Evolutionary conservation across 1,140 invertebrate genomes (phyloP).

Genomic region (Leptinotarsa texana): DNA sequence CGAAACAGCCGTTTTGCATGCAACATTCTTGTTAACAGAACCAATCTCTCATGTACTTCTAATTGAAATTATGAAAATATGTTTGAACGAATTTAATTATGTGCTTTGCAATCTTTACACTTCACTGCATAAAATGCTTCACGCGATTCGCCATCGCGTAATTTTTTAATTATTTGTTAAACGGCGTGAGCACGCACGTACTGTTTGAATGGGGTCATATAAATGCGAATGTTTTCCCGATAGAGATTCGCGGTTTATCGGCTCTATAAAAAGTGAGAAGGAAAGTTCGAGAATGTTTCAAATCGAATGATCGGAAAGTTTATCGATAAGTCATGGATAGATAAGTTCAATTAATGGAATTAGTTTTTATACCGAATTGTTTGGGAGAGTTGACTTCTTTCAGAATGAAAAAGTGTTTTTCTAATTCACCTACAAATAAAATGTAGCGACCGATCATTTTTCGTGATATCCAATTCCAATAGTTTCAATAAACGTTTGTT

Average conservation of each 20-base stretch:
- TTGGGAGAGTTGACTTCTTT: no score
- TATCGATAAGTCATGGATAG: background rate
- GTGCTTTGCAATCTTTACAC: background rate
- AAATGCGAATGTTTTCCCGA: background rate
- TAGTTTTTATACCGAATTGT: no score
- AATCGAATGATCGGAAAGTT: no score
- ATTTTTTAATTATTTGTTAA: slow-evolving; percentile 9
- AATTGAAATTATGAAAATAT: slow-evolving; percentile 9
- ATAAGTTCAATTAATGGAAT: background rate
- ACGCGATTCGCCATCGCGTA: slow-evolving; percentile 7
- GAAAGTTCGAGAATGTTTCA: no score
- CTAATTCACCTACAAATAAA: no score
- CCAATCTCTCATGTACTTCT: background rate
- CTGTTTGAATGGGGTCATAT: background rate
- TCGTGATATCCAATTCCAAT: no score
- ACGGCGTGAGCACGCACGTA: background rate
- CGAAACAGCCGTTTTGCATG: background rate
- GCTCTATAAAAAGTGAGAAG: no score
- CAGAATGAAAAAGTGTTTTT: no score
- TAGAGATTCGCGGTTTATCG: no score
- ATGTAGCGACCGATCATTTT: no score
- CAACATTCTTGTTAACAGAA: slow-evolving; percentile 8
- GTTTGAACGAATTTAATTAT: background rate
- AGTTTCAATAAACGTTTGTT: no score
- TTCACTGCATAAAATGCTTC: background rate